Evolutionary conservation across 2,797 vertebrate species (phyloP).

Genomic region (Bovichtus variegatus): DNA sequence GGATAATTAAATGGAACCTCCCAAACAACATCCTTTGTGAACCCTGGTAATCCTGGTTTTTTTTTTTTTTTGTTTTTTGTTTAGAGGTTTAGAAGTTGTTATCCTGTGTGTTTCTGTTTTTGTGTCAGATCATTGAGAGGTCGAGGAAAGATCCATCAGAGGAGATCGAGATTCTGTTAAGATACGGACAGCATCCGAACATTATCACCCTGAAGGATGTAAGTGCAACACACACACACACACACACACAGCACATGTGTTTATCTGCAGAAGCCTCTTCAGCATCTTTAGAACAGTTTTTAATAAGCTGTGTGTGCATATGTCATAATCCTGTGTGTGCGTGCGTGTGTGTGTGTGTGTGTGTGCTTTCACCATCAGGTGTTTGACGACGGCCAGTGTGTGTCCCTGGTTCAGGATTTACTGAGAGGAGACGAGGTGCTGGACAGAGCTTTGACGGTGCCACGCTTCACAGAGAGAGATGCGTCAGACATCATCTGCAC

Average conservation of each 20-base stretch:
- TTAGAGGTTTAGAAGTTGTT: background rate
- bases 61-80: too few relatives aligned
- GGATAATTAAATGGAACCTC: background rate
- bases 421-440: conserved; percentile 94
- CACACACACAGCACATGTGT: background rate
- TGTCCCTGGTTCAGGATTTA: conserved; percentile 94
- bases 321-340: too few relatives aligned
- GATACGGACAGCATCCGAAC: conserved; percentile 97
- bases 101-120: conserved; percentile 13
- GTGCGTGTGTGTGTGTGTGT: background rate
- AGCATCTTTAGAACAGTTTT: background rate
- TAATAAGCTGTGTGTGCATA: background rate
- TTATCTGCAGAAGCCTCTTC: background rate
- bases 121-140: conserved; percentile 93
- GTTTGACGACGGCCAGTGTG: conserved; percentile 92
- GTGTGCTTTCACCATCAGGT: conserved; percentile 82
- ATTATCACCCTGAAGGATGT: conserved; percentile 97
- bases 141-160: conserved; percentile 94
- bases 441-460: conserved; percentile 90
- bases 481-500: conserved; percentile 92
- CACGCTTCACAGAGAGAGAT: conserved; percentile 93
- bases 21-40: background rate
- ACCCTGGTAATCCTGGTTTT: background rate
- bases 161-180: conserved; percentile 95
- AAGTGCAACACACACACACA: conserved; percentile 68